Percentiles rank a stretch among this genome's conserved stretches.
Evolutionary conservation across 2,113 vertebrate genomes (phyloP).

Genomic region (Aramus guarauna): DNA sequence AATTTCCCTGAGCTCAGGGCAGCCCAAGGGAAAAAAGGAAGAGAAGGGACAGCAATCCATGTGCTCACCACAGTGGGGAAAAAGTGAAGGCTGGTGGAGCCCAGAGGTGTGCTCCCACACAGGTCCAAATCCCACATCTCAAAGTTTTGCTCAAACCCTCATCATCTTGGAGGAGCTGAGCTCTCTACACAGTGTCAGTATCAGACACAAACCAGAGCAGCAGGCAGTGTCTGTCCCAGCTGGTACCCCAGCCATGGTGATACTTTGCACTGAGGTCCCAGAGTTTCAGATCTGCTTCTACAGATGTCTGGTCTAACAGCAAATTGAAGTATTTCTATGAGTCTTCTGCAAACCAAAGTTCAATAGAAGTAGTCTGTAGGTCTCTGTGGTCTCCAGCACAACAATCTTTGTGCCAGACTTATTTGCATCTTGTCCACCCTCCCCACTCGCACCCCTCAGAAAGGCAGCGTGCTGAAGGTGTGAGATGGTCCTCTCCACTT

Average conservation of each 20-base stretch:
- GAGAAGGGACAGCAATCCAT: background rate
- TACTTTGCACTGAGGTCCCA: background rate
- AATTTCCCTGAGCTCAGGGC: background rate
- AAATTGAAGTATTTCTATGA: background rate
- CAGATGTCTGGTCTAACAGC: background rate
- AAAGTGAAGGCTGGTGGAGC: background rate
- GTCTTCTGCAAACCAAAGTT: background rate
- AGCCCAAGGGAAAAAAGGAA: background rate
- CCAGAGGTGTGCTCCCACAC: background rate
- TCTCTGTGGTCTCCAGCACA: rapidly evolving
- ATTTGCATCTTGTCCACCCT: background rate
- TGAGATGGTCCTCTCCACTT: background rate
- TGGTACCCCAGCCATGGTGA: background rate
- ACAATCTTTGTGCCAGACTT: background rate
- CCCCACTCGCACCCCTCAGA: background rate
- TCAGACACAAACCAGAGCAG: background rate
- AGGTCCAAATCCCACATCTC: background rate
- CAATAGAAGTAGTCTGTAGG: background rate
- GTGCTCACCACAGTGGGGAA: background rate
- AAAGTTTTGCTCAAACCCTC: background rate
- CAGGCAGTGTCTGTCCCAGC: background rate
- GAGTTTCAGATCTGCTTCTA: background rate
- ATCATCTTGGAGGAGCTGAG: background rate
- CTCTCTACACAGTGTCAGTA: background rate
- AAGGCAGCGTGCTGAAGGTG: background rate